These are phyloP conservation scores for Asbolus verrucosus DNA, from an alignment of 1,140 invertebrate species.

Conservation along the genomic window DNA sequence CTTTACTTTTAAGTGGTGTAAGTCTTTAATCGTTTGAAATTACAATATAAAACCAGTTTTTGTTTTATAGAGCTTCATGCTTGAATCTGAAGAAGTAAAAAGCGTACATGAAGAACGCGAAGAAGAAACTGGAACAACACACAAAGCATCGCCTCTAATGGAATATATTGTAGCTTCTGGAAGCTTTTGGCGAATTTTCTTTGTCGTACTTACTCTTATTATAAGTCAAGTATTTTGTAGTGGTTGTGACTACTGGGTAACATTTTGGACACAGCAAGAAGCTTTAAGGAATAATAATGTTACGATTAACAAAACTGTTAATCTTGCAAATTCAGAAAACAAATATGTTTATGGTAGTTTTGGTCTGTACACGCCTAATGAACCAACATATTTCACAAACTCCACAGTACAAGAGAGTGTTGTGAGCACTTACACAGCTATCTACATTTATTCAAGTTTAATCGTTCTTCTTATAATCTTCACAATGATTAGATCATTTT, in stretches of 20 bases:
- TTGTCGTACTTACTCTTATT: conserved; percentile 70
- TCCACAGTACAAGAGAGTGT: conserved; percentile 41
- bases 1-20: too few species aligned
- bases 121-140: conserved; percentile 44
- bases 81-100: conserved; percentile 23
- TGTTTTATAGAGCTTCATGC: conserved; percentile 12
- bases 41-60: background rate
- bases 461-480: conserved; percentile 62
- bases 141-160: conserved; percentile 42
- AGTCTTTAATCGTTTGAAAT: too few species aligned
- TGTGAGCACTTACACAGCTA: conserved; percentile 57
- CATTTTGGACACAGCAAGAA: conserved; percentile 73
- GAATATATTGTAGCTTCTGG: conserved; percentile 78
- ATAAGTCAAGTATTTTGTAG: conserved; percentile 77
- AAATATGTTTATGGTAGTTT: too few species aligned
- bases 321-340: background rate
- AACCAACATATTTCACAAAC: conserved; percentile 71
- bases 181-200: conserved; percentile 69
- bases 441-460: conserved; percentile 65
- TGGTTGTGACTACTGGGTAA: conserved; percentile 82
- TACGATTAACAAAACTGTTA: background rate
- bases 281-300: conserved; percentile 48
- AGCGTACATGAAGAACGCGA: conserved; percentile 41
- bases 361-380: too few species aligned
- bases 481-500: conserved; percentile 68